Evolutionary conservation across 1,140 invertebrate genomes (phyloP).

Genomic region (Campoletis sonorensis): DNA sequence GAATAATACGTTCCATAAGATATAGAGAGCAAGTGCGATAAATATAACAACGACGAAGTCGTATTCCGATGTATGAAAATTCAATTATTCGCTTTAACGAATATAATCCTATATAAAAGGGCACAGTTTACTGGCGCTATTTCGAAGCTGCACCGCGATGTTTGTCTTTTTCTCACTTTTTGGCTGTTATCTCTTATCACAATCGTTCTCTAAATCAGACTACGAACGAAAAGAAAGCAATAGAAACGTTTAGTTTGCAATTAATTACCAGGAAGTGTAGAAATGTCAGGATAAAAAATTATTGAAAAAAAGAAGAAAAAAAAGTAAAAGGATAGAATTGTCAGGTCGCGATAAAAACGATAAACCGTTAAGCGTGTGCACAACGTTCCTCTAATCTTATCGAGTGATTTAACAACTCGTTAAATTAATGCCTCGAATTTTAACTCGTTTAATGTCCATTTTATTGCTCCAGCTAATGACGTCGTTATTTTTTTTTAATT

Average conservation of each 20-base stretch:
- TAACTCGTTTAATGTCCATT: not conserved
- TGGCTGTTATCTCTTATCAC: not conserved
- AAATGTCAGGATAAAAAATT: too few species aligned
- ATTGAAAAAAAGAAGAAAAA: not conserved
- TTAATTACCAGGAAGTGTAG: too few species aligned
- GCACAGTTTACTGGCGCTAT: not conserved
- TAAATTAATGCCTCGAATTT: not conserved
- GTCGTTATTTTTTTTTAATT: not conserved
- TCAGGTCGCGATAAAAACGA: not conserved
- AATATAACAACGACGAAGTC: constrained; percentile 8
- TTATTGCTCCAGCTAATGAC: not conserved
- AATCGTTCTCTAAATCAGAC: not conserved
- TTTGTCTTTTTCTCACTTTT: not conserved
- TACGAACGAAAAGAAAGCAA: not conserved
- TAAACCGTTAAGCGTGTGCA: not conserved
- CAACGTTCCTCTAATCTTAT: not conserved
- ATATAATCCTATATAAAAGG: constrained; percentile 14
- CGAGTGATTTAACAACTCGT: not conserved
- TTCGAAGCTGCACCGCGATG: not conserved
- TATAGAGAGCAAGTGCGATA: not conserved
- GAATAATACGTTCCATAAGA: not conserved
- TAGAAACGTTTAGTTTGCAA: too few species aligned
- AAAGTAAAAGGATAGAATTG: not conserved
- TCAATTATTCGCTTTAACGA: constrained; percentile 1
- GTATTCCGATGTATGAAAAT: constrained; percentile 9